Base-by-base conservation (phyloP, 2,113 vertebrate genomes). In the Ophthalmolycus amberensis region DNA sequence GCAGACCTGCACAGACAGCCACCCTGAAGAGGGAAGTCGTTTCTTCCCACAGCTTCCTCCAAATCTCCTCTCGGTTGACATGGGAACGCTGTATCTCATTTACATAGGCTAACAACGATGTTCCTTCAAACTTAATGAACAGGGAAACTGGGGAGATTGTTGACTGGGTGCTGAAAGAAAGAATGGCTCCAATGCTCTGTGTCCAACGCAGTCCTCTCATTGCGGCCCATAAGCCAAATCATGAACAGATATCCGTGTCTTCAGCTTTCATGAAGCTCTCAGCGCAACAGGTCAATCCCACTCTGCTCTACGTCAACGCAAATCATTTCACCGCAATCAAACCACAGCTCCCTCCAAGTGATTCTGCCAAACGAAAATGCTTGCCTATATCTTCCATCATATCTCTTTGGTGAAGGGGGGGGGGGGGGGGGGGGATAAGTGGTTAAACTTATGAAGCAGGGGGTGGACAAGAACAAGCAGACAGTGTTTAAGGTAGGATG, bases 31-130 rank as follows among this genome's bases (percentile, higher is more conserved):
- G 81, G 88, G 46, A 71, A 81, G 79, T 59, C 59, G 62, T 82
- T 90, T 85, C 25, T 25, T 25, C 25, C 84, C 25, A 60, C 44
- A 48, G 83, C 83, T 80, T 75, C 69, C 59, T 64, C 60, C 62
- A 77, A 77, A 76, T 86, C 76, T 78, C 38, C 46, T 64, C 50
- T 56, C 67, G 70, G 87, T 90, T 88, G 86, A 89, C 84, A 88
- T 89, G 88, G 84, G 79, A 88, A 91, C 76, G 8, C 77, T 52
- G 59, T 9, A 16, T 63, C 67, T 82, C 78, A 87, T 90, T 90
- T 84, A 50, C 79, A 88, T 83, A 64, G 50, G 50, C 71, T 46
- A 79, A 74, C 80, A 85, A 80, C 38, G 64, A 64, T 84, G 52
- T 76, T 74, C 46, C 65, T 78, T 77, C 62, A 77, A 85, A 85